A percentile compares a stretch with the other conserved stretches of the same genome.
These are phyloP conservation scores for Aradus depressus DNA, from an alignment of 2,888 invertebrate genomes.

Conservation along the genomic window DNA sequence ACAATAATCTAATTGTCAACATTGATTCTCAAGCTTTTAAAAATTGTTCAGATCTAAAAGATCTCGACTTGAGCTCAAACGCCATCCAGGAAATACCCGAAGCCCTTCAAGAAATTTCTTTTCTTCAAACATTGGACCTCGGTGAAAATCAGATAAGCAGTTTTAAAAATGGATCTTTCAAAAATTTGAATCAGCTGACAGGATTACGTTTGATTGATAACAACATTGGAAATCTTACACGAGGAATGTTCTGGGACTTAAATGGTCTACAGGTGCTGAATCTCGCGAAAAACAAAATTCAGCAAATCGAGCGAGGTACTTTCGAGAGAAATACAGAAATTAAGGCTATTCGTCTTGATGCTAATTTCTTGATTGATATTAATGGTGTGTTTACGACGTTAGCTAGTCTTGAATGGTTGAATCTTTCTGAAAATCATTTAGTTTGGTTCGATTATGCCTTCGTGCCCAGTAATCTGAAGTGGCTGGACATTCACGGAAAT, in stretches of 20 bases:
- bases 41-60: slow-evolving; percentile 78
- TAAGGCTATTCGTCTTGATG: slow-evolving; percentile 77
- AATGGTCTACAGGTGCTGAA: slow-evolving; percentile 75
- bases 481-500: slow-evolving; percentile 84
- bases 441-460: slow-evolving; percentile 90
- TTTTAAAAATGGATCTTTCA: slow-evolving; percentile 74
- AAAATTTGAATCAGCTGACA: slow-evolving; percentile 73
- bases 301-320: slow-evolving; percentile 66
- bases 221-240: slow-evolving; percentile 70
- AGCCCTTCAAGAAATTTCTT: slow-evolving; percentile 66
- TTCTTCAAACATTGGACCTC: slow-evolving; percentile 77
- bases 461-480: slow-evolving; percentile 76
- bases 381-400: slow-evolving; percentile 81
- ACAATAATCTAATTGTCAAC: slow-evolving; percentile 70
- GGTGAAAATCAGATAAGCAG: slow-evolving; percentile 82
- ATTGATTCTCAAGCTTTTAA: slow-evolving; percentile 72
- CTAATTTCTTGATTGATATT: slow-evolving; percentile 77
- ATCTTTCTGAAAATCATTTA: slow-evolving; percentile 81
- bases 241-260: slow-evolving; percentile 77
- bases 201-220: slow-evolving; percentile 82
- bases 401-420: slow-evolving; percentile 73
- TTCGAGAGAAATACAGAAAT: slow-evolving; percentile 70
- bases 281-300: slow-evolving; percentile 75
- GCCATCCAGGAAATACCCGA: slow-evolving; percentile 69
- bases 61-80: slow-evolving; percentile 79